Conservation (phyloP, 2,888 invertebrate genomes). For the Lobophora halterata region DNA sequence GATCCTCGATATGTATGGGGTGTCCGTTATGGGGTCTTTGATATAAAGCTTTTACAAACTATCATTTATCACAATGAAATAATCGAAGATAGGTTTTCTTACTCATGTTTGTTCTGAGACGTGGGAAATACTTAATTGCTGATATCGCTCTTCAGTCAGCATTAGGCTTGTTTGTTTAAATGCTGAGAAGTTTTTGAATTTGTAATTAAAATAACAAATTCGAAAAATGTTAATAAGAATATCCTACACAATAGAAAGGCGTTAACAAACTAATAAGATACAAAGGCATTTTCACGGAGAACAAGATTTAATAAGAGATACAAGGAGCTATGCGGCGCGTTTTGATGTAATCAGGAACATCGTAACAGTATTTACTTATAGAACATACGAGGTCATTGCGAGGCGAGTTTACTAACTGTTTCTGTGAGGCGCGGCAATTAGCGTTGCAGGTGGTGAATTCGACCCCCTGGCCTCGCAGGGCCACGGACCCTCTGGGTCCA, state of each 20-base stretch:
- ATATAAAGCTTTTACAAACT: conserved; percentile 16
- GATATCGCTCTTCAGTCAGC: too few relatives aligned
- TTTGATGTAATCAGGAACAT: conserved; percentile 39
- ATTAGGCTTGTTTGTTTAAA: too few relatives aligned
- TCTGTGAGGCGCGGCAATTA: conserved; percentile 73
- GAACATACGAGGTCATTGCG: conserved; percentile 57
- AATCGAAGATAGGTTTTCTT: too few relatives aligned
- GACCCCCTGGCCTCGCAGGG: conserved; percentile 67
- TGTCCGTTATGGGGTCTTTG: conserved; percentile 18
- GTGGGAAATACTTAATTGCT: too few relatives aligned
- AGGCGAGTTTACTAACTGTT: conserved; percentile 55
- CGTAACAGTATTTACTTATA: conserved; percentile 47
- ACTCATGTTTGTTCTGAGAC: too few relatives aligned
- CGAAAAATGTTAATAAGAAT: conserved; percentile 24
- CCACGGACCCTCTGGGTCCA: conserved; percentile 43
- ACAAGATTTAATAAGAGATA: conserved; percentile 35
- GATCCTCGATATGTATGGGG: conserved; percentile 26
- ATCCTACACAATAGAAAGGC: conserved; percentile 25
- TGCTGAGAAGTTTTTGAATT: background rate
- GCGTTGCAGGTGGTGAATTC: conserved; percentile 73
- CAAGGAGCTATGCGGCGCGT: conserved; percentile 33
- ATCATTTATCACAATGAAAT: conserved; percentile 10
- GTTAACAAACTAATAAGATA: conserved; percentile 32
- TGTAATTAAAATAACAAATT: conserved; percentile 19
- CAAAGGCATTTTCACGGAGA: conserved; percentile 31